A percentile compares a stretch with the other conserved stretches of the same genome.
Evolutionary conservation across 1,140 invertebrate species (phyloP).

Genomic region (Delia radicum): DNA sequence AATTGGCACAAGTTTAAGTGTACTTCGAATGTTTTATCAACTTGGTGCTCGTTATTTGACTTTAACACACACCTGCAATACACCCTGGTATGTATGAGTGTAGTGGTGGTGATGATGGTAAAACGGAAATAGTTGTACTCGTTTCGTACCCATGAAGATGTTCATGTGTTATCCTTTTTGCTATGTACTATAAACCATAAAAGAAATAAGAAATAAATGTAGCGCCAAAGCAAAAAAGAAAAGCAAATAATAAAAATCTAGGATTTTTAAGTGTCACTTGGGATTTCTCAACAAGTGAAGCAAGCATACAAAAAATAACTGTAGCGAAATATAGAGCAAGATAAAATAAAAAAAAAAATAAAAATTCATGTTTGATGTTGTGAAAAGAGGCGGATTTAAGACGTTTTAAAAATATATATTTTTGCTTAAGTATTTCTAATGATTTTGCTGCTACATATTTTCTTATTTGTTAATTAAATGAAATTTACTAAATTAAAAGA

Average conservation of each 20-base stretch:
- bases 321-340: too few species aligned
- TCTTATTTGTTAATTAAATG: not conserved
- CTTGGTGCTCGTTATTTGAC: slow-evolving; percentile 83
- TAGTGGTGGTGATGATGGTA: not conserved
- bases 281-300: not conserved
- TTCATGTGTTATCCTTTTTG: too few species aligned
- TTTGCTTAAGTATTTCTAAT: too few species aligned
- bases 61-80: slow-evolving; percentile 84
- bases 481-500: not conserved
- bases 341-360: too few species aligned
- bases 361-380: not conserved
- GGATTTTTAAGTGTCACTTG: not conserved
- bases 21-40: slow-evolving; percentile 79
- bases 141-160: not conserved
- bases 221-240: not conserved
- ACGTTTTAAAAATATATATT: not conserved
- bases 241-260: not conserved
- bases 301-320: not conserved
- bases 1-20: slow-evolving; percentile 78
- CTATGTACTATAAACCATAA: not conserved
- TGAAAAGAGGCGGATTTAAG: not conserved
- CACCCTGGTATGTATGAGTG: slow-evolving; percentile 68
- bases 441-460: too few species aligned
- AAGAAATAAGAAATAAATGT: not conserved
- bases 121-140: not conserved